Base-by-base conservation (phyloP, 2,888 invertebrate genomes). In the Drosophila recens region DNA sequence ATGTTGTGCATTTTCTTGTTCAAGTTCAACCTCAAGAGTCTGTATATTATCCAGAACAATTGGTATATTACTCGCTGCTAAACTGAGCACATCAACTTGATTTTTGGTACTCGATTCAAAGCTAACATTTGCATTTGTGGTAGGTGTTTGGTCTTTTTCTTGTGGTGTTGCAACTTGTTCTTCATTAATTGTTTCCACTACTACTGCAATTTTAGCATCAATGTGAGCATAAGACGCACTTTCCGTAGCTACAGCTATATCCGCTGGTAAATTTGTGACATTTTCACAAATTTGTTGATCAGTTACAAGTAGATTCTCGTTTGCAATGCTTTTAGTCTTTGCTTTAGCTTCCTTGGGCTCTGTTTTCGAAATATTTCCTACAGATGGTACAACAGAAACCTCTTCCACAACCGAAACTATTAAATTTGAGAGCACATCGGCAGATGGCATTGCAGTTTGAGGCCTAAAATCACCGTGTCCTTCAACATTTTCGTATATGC, bases 381-480 rank as follows among this genome's bases (percentile, higher is more conserved):
- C 42, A 33, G 76, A 43, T n/a, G 87, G 72, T 56, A 76, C 62
- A 3, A 75, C 64, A 27, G 73, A 36, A 40, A 90, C 65, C 80
- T 91, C 90, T 65, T 89, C 82, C 52, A 90, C 82, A 51, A 87
- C 67, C 34, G 86, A 86, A 51, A 89, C 87, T 33, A 82, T 90
- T 1, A 85, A 61, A 48, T 90, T 85, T 46, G 8, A 73, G 64
- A 40, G 74, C 4, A 27, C 79, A 72, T 53, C 71, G 30, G 56
- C 9, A n/a, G 20, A 43, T 6, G 85, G 52, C 10, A n/a, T 51
- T 6, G 13, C 79, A 40, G 54, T 67, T 0, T 59, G 23, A 2
- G 90, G 89, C 20, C 62, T 79, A 34, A 86, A 86, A 0, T 87
- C 79, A 3, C 78, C 82, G n/a, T 84, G 72, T 6, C 82, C 74